Percentiles rank a stretch among this genome's conserved stretches.
Evolutionary conservation across 1,140 invertebrate genomes (phyloP).

Genomic region (Drosophila pseudoobscura): DNA sequence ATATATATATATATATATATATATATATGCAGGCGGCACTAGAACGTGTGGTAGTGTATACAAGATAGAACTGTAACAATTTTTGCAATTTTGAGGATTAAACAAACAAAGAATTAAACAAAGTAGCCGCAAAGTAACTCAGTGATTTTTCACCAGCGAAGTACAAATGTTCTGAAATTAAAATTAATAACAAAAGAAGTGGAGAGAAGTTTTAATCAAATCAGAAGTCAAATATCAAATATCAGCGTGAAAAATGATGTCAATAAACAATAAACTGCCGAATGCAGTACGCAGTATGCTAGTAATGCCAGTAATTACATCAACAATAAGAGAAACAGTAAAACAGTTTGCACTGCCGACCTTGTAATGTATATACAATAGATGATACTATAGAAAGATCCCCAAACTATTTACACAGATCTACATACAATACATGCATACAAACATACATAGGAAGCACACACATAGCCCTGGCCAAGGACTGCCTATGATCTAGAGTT

Average conservation of each 20-base stretch:
- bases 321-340: slow-evolving; percentile 17
- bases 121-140: slow-evolving; percentile 76
- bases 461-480: too few relatives aligned
- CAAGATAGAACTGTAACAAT: slow-evolving; percentile 32
- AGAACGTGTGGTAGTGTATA: slow-evolving; percentile 1
- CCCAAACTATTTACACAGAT: slow-evolving; percentile 2
- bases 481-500: not conserved
- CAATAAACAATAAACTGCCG: not conserved
- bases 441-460: not conserved
- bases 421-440: not conserved
- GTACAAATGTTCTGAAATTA: slow-evolving; percentile 79
- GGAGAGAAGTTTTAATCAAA: slow-evolving; percentile 20
- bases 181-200: slow-evolving; percentile 28
- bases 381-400: not conserved
- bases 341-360: slow-evolving; percentile 21
- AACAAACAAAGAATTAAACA: slow-evolving; percentile 48
- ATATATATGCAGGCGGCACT: slow-evolving; percentile 13
- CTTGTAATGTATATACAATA: slow-evolving; percentile 16
- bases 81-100: slow-evolving; percentile 33
- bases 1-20: slow-evolving; percentile 18
- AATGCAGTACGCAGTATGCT: slow-evolving; percentile 7
- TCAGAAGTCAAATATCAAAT: slow-evolving; percentile 17
- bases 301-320: slow-evolving; percentile 18
- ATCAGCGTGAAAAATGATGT: slow-evolving; percentile 4
- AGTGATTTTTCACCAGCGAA: slow-evolving; percentile 82